These are phyloP conservation scores for Drosophila paulistorum DNA, from an alignment of 1,140 invertebrate species.

Conservation along the genomic window DNA sequence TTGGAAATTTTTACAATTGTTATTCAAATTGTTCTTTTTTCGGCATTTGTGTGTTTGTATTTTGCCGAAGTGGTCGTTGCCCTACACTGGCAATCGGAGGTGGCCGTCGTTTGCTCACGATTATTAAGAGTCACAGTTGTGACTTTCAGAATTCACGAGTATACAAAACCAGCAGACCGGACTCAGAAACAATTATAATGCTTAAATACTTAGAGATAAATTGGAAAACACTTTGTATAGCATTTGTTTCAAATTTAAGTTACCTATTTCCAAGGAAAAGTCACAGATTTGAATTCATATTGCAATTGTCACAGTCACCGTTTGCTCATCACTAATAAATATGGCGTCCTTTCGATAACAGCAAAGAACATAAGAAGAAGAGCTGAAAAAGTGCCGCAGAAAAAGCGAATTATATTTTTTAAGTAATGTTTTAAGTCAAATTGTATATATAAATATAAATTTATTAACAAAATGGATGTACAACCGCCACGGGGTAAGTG, in stretches of 20 bases:
- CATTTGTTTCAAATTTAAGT: no score
- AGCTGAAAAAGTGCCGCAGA: constrained; percentile 42
- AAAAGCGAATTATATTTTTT: constrained; percentile 38
- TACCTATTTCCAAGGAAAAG: no score
- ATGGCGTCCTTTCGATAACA: constrained; percentile 16
- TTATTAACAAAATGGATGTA: constrained; percentile 52
- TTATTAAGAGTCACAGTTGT: neutral
- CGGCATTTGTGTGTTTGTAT: neutral
- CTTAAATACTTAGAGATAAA: no score
- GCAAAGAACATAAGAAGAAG: constrained; percentile 24
- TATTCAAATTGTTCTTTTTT: neutral
- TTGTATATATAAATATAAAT: constrained; percentile 40
- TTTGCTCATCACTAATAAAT: constrained; percentile 14
- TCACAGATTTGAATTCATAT: neutral
- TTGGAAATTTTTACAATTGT: neutral
- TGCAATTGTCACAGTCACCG: neutral
- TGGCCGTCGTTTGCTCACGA: neutral
- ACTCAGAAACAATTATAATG: no score
- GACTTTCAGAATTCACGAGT: neutral
- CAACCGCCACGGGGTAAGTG: constrained; percentile 62
- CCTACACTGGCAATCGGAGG: neutral
- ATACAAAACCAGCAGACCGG: neutral
- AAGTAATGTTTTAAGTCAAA: constrained; percentile 50
- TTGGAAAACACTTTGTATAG: no score
- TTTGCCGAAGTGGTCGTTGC: constrained; percentile 2